These are phyloP conservation scores for Mycetomoellerius zeteki DNA, from an alignment of 1,140 invertebrate genomes.

Conservation along the genomic window DNA sequence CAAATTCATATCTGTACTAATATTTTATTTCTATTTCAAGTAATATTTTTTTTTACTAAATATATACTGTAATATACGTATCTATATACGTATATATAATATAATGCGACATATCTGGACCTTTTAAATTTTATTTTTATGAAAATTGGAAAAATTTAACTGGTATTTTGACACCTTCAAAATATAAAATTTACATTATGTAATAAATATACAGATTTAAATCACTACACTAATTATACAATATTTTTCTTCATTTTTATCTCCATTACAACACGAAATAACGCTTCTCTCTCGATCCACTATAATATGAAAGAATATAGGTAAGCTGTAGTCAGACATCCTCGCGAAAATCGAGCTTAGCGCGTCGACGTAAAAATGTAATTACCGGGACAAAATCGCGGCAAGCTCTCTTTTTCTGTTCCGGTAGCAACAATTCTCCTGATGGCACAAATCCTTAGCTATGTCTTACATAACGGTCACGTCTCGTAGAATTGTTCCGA, in stretches of 20 bases:
- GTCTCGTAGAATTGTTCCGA: neutral
- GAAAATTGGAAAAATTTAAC: neutral
- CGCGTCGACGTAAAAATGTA: conserved; percentile 40
- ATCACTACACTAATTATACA: neutral
- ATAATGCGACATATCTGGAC: neutral
- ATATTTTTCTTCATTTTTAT: neutral
- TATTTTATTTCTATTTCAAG: neutral
- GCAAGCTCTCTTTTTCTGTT: conserved; percentile 38
- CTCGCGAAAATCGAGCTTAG: neutral
- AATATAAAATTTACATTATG: neutral
- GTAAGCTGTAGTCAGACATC: neutral
- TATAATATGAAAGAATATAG: neutral
- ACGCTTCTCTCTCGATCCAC: neutral
- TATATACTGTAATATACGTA: neutral
- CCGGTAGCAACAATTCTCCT: neutral
- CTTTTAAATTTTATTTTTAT: neutral
- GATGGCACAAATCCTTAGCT: conserved; percentile 39
- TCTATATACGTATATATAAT: neutral
- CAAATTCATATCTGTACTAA: neutral
- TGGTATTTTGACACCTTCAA: neutral
- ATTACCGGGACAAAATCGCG: conserved; percentile 58
- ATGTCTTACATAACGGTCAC: conserved; percentile 31
- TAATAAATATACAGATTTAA: conserved; percentile 40
- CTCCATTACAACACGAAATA: neutral
- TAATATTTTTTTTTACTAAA: neutral